Percentiles rank a stretch among this genome's conserved stretches.
These are phyloP conservation scores for Adelges cooleyi DNA, from an alignment of 1,140 invertebrate species.

Conservation along the genomic window DNA sequence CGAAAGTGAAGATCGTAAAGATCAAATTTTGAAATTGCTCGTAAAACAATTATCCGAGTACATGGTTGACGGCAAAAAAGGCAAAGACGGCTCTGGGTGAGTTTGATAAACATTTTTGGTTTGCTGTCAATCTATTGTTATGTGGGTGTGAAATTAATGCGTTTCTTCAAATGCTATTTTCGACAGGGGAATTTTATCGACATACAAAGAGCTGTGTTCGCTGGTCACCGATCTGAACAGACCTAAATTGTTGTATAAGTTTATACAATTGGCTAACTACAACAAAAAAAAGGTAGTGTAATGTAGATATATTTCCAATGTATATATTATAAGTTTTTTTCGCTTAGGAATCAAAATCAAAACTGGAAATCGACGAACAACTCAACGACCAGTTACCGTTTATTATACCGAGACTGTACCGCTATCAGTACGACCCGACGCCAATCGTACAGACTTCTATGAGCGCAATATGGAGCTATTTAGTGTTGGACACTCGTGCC, in stretches of 20 bases:
- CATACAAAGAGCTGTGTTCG: slow-evolving; percentile 87
- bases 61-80: slow-evolving; percentile 10
- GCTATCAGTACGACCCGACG: slow-evolving; percentile 83
- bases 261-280: slow-evolving; percentile 88
- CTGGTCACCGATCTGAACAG: slow-evolving; percentile 86
- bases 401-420: slow-evolving; percentile 79
- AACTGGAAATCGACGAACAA: slow-evolving; percentile 46
- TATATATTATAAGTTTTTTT: neutral
- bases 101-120: slow-evolving; percentile 43
- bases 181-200: slow-evolving; percentile 44
- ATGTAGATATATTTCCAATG: neutral
- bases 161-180: no score
- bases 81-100: slow-evolving; percentile 42
- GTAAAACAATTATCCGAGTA: slow-evolving; percentile 63
- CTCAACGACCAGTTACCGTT: slow-evolving; percentile 65
- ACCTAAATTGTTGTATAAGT: slow-evolving; percentile 88
- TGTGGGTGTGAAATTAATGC: no score
- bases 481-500: slow-evolving; percentile 75
- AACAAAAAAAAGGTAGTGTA: slow-evolving; percentile 46
- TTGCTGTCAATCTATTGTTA: no score
- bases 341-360: slow-evolving; percentile 9
- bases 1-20: slow-evolving; percentile 56
- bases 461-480: slow-evolving; percentile 78
- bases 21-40: slow-evolving; percentile 59
- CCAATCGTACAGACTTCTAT: slow-evolving; percentile 82